phyloP scores from a whole-genome alignment of 2,888 invertebrate genomes.

The Andrena dorsata region DNA sequence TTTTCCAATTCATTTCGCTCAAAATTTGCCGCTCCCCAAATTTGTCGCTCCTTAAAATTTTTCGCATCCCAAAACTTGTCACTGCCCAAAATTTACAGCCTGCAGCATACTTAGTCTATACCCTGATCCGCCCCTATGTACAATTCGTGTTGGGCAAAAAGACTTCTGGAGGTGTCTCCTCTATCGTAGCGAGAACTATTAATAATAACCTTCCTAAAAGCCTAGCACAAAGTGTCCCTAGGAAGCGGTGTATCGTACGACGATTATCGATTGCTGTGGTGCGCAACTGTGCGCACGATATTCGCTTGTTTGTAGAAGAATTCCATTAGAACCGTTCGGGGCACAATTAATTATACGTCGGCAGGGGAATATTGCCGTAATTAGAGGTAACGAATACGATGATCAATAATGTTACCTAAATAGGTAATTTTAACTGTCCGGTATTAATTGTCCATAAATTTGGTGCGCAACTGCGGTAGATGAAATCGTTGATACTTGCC shows the following conservation, averaged over 20 bases:
- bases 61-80: no score
- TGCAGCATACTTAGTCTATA: no score
- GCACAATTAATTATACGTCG: constrained; percentile 34
- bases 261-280: constrained; percentile 31
- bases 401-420: constrained; percentile 50
- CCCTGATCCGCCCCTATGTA: no score
- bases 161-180: no score
- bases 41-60: no score
- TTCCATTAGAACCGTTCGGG: constrained; percentile 53
- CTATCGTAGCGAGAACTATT: no score
- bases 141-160: no score
- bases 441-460: constrained; percentile 20
- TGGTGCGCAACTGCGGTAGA: not conserved
- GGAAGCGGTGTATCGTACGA: constrained; percentile 8
- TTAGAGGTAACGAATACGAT: constrained; percentile 46
- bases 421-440: constrained; percentile 47
- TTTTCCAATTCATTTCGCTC: no score
- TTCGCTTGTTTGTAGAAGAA: constrained; percentile 35
- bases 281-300: not conserved
- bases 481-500: constrained; percentile 14
- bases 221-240: not conserved
- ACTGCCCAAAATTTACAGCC: no score
- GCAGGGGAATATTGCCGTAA: constrained; percentile 48
- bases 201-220: no score
- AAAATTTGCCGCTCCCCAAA: no score